These are phyloP conservation scores for Papilio helenus DNA, from an alignment of 1,140 invertebrate genomes.

Conservation along the genomic window DNA sequence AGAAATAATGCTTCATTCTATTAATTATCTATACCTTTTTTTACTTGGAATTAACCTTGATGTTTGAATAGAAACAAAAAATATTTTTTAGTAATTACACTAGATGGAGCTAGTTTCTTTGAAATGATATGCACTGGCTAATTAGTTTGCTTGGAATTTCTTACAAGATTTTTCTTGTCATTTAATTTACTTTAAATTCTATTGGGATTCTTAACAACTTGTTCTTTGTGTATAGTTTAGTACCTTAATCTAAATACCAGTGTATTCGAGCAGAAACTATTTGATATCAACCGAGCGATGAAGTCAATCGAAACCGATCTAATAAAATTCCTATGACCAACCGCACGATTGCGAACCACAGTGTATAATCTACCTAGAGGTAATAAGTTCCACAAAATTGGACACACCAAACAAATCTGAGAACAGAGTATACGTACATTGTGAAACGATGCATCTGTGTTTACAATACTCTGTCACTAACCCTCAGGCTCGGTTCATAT, in stretches of 20 bases:
- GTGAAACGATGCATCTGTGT: slow-evolving; percentile 31
- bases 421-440: not conserved
- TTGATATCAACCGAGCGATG: slow-evolving; percentile 19
- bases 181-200: not conserved
- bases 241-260: slow-evolving; percentile 17
- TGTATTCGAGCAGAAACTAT: slow-evolving; percentile 5
- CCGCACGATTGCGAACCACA: slow-evolving; percentile 17
- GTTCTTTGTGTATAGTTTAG: not conserved
- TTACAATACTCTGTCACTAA: slow-evolving; percentile 31
- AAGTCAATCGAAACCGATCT: slow-evolving; percentile 22
- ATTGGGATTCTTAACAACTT: not conserved
- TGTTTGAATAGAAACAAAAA: not conserved
- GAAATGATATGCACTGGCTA: too few species aligned
- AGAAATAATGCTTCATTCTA: slow-evolving; percentile 11
- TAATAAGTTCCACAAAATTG: slow-evolving; percentile 10
- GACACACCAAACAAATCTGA: slow-evolving; percentile 16
- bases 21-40: slow-evolving; percentile 8
- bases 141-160: too few species aligned
- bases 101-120: not conserved
- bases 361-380: slow-evolving; percentile 21
- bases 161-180: not conserved
- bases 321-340: slow-evolving; percentile 23
- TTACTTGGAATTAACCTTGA: not conserved
- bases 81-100: not conserved
- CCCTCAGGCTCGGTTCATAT: slow-evolving; percentile 1